A percentile compares a stretch with the other conserved stretches of the same genome.
These are phyloP conservation scores for Corythornis cristatus DNA, from an alignment of 2,113 vertebrate species.

Conservation along the genomic window DNA sequence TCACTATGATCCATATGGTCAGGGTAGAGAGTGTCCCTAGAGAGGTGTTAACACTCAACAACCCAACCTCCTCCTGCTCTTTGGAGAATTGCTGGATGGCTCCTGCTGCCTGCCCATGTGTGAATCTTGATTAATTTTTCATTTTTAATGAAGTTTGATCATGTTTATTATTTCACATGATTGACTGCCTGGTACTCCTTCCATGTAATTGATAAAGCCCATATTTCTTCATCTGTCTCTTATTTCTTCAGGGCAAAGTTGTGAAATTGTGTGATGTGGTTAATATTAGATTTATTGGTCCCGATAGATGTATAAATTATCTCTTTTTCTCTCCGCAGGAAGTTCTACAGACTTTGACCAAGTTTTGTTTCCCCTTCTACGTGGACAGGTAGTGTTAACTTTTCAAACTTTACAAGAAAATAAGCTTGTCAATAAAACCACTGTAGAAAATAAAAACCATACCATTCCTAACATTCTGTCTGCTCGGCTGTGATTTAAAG, in stretches of 20 bases:
- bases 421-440: constrained; percentile 76
- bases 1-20: constrained; percentile 97
- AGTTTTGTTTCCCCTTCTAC: constrained; percentile 98
- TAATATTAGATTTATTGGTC: constrained; percentile 94
- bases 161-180: constrained; percentile 85
- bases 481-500: constrained; percentile 87
- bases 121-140: constrained; percentile 87
- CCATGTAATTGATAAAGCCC: constrained; percentile 86
- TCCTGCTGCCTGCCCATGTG: constrained; percentile 86
- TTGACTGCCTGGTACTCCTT: constrained; percentile 82
- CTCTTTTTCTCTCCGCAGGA: constrained; percentile 87
- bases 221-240: constrained; percentile 89
- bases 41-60: constrained; percentile 94
- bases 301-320: constrained; percentile 93
- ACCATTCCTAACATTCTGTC: constrained; percentile 77
- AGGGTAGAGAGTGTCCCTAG: constrained; percentile 87
- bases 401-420: constrained; percentile 77
- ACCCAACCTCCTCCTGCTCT: constrained; percentile 84
- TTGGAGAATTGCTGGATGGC: constrained; percentile 77
- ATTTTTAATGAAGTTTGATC: constrained; percentile 90
- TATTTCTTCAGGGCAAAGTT: constrained; percentile 84
- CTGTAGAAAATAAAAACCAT: constrained; percentile 78
- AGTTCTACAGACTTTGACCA: constrained; percentile 91
- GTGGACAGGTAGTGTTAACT: constrained; percentile 90
- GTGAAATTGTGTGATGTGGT: constrained; percentile 83